Evolutionary conservation across 2,797 vertebrate species (phyloP).

Genomic region (Centropyge bicolor): DNA sequence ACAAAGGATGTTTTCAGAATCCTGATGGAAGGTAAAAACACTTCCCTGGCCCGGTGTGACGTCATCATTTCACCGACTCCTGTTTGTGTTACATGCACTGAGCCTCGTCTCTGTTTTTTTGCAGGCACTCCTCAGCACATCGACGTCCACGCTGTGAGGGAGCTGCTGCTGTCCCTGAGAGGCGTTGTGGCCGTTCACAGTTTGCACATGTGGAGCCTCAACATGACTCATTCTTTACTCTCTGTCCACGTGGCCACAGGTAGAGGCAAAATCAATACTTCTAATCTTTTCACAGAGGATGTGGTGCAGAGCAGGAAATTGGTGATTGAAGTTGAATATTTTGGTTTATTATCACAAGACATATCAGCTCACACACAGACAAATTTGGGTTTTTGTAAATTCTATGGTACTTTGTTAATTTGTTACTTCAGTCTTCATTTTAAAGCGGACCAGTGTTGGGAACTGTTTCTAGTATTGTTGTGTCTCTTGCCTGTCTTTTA

Average conservation of each 20-base stretch:
- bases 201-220: constrained; percentile 91
- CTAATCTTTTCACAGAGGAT: background rate
- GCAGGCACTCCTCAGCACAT: constrained; percentile 85
- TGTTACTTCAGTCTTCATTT: background rate
- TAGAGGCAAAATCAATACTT: constrained; percentile 57
- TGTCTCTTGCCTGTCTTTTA: background rate
- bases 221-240: constrained; percentile 80
- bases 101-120: background rate
- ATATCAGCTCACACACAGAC: background rate
- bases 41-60: accelerated
- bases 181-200: constrained; percentile 85
- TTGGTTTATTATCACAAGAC: too few species aligned
- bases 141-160: constrained; percentile 76
- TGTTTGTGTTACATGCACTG: accelerated
- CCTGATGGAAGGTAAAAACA: constrained; percentile 91
- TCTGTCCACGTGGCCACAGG: constrained; percentile 88
- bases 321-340: too few species aligned
- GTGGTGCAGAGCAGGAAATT: background rate
- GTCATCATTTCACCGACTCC: accelerated
- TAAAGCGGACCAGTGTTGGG: background rate
- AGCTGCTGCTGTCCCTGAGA: constrained; percentile 83
- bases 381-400: background rate
- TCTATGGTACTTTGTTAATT: background rate
- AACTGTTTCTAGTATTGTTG: background rate
- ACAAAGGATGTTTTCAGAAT: constrained; percentile 90